These are phyloP conservation scores for Henricia sp. DNA, from an alignment of 53 echinoderm and acorn worm species.

Conservation along the genomic window DNA sequence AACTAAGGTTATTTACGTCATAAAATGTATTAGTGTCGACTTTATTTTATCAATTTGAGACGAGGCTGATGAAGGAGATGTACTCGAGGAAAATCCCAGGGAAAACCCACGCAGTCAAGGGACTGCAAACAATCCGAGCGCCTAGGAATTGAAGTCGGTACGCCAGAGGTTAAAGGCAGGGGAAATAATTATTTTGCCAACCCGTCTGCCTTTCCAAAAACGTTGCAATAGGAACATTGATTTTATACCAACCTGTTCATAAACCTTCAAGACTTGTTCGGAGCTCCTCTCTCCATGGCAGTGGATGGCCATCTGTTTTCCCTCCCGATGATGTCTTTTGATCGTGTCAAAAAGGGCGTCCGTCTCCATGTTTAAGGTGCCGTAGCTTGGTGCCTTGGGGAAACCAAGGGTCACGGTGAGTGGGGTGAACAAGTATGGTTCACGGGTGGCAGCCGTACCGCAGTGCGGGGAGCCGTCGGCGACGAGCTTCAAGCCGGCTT, in stretches of 20 bases:
- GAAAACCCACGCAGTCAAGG: too few relatives aligned
- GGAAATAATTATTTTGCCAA: too few relatives aligned
- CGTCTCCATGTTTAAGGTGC: slow-evolving; percentile 55
- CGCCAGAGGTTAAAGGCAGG: too few relatives aligned
- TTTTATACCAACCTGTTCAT: slow-evolving; percentile 68
- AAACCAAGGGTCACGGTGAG: slow-evolving; percentile 73
- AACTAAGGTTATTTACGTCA: too few relatives aligned
- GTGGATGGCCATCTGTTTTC: slow-evolving; percentile 68
- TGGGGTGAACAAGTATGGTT: slow-evolving; percentile 56
- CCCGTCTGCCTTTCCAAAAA: too few relatives aligned
- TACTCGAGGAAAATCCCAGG: too few relatives aligned
- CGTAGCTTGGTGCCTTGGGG: slow-evolving; percentile 66
- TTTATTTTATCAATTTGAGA: too few relatives aligned
- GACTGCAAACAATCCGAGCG: too few relatives aligned
- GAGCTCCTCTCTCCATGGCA: slow-evolving; percentile 69
- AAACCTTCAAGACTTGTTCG: slow-evolving; percentile 63
- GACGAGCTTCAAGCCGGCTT: slow-evolving; percentile 42
- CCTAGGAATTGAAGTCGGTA: too few relatives aligned
- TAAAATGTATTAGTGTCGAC: too few relatives aligned
- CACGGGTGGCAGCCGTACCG: slow-evolving; percentile 51
- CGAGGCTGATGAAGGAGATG: too few relatives aligned
- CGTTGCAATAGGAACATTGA: too few relatives aligned
- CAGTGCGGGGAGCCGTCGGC: slow-evolving; percentile 67
- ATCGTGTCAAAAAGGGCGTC: slow-evolving; percentile 62
- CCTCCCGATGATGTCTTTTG: slow-evolving; percentile 42